Conservation (phyloP, 1,140 invertebrate species). For the Cyrtorhinus lividipennis region DNA sequence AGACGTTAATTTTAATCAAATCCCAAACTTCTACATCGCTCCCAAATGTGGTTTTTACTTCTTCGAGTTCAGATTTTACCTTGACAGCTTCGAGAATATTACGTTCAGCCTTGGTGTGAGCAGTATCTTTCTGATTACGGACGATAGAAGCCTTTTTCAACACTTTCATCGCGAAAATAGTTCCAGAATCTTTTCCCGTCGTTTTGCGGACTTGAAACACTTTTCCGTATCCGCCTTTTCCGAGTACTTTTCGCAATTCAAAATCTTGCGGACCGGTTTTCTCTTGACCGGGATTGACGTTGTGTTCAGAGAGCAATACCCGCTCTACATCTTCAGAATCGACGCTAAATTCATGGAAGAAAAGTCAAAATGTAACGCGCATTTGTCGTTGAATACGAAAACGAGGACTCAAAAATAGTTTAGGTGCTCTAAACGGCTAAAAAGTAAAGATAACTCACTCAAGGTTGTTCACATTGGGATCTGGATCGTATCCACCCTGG, state of each 20-base stretch:
- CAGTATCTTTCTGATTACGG: constrained; percentile 97
- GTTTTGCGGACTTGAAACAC: constrained; percentile 91
- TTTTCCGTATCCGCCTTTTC: constrained; percentile 98
- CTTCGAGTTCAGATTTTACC: constrained; percentile 44
- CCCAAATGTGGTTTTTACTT: too few relatives aligned
- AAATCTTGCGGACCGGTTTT: constrained; percentile 91
- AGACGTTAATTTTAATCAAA: too few relatives aligned
- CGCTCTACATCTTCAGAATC: constrained; percentile 61
- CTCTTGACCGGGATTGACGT: constrained; percentile 67
- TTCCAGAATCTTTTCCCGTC: constrained; percentile 75
- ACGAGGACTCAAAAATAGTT: too few relatives aligned
- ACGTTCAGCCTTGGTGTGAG: constrained; percentile 96
- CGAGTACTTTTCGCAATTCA: constrained; percentile 88
- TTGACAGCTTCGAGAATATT: constrained; percentile 97
- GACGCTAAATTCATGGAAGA: constrained; percentile 34
- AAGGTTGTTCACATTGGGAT: constrained; percentile 56
- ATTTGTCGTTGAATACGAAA: too few relatives aligned
- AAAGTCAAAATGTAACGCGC: neutral
- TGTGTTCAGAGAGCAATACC: constrained; percentile 75
- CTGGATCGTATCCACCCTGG: constrained; percentile 60
- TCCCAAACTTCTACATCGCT: too few relatives aligned
- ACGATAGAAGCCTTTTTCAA: constrained; percentile 96
- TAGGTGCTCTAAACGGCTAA: too few relatives aligned
- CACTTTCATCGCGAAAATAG: constrained; percentile 99
- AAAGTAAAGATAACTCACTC: constrained; percentile 51